Conservation (phyloP, 2,888 invertebrate species). For the Punctoribates punctum region DNA sequence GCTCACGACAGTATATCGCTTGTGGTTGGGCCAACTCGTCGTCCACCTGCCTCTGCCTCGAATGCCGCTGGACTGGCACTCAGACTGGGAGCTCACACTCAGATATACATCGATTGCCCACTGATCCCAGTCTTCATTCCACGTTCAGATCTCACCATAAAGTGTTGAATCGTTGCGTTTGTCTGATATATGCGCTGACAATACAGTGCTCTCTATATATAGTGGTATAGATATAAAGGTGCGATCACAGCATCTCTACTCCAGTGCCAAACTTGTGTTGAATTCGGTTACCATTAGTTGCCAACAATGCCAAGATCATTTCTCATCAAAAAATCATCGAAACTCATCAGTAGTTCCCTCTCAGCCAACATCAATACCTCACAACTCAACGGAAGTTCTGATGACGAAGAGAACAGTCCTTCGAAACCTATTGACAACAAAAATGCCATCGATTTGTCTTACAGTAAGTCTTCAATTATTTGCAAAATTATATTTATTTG, state of each 20-base stretch:
- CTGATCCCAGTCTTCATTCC: slow-evolving; percentile 4
- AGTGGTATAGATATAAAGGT: slow-evolving; percentile 19
- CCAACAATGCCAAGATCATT: slow-evolving; percentile 47
- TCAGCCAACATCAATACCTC: not conserved
- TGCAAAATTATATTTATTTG: not conserved
- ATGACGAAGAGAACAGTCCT: slow-evolving; percentile 20
- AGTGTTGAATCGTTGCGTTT: not conserved
- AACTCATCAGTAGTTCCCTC: slow-evolving; percentile 28
- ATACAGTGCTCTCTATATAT: not conserved
- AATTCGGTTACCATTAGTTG: not conserved
- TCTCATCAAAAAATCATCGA: slow-evolving; percentile 45
- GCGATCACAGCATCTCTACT: slow-evolving; percentile 2
- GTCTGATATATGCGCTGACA: not conserved
- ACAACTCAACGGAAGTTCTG: slow-evolving; percentile 14
- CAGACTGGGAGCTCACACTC: not conserved
- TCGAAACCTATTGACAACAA: not conserved
- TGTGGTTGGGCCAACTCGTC: slow-evolving; percentile 25
- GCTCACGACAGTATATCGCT: not conserved
- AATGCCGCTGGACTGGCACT: slow-evolving; percentile 28
- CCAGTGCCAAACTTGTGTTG: slow-evolving; percentile 22
- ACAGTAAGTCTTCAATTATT: slow-evolving; percentile 7
- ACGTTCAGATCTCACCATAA: not conserved
- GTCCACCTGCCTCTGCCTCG: slow-evolving; percentile 9
- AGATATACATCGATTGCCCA: slow-evolving; percentile 15
- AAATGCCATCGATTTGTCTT: slow-evolving; percentile 22